Conservation (phyloP, 37 sponge, comb jelly and placozoan species). For the Petrosia ficiformis region DNA sequence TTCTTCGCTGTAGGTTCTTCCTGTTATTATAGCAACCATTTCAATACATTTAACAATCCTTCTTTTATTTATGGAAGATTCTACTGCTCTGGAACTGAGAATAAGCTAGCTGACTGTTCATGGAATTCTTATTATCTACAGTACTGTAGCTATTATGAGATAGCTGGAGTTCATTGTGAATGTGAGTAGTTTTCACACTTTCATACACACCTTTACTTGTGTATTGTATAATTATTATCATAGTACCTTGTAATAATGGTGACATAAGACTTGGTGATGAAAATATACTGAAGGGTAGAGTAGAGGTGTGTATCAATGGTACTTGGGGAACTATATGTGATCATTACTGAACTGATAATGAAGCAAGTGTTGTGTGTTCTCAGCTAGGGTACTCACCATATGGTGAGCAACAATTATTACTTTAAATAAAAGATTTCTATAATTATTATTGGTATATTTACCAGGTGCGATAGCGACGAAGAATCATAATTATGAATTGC, state of each 20-base stretch:
- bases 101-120: background rate
- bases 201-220: too few species aligned
- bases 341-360: slow-evolving; percentile 2
- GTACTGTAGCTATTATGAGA: background rate
- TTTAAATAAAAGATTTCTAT: too few species aligned
- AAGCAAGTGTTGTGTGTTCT: slow-evolving; percentile 15
- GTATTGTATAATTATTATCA: too few species aligned
- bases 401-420: background rate
- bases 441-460: too few species aligned
- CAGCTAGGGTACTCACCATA: slow-evolving; percentile 20
- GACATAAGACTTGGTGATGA: background rate
- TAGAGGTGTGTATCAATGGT: slow-evolving; percentile 27
- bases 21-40: background rate
- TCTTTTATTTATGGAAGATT: background rate
- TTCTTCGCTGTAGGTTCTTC: background rate
- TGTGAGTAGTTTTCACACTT: too few species aligned
- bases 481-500: background rate
- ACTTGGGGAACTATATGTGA: slow-evolving; percentile 27
- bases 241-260: background rate
- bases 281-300: slow-evolving; percentile 11
- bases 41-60: background rate
- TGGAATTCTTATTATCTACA: background rate
- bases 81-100: background rate
- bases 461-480: background rate
- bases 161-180: background rate